Base-by-base conservation (phyloP, 2,797 vertebrate species). In the Halcyon badia region DNA sequence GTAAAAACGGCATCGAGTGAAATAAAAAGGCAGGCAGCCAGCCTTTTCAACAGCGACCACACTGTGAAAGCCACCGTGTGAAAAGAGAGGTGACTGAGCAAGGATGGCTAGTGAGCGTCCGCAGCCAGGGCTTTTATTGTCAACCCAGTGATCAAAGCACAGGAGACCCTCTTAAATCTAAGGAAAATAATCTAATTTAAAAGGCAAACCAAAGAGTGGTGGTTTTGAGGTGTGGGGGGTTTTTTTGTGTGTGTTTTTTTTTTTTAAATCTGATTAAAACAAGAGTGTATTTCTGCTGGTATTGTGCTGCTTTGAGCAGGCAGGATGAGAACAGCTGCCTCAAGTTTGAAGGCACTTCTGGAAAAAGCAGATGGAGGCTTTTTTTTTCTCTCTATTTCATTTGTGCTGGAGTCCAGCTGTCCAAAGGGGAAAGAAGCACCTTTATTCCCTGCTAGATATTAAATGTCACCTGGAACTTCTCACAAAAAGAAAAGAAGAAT, bases 131-230 rank as follows among this genome's bases (percentile, higher is more conserved):
- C 91, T 96, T 94, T 98, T 97, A 98, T 97, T 98, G 97, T 98
- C 98, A 98, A 98, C 97, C 98, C 98, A 98, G 96, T 98, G 98
- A 99, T 99, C 98, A 99, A 98, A 98, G 97, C 87, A 94, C 96
- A 98, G 96, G 97, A 98, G 97, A 98, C 97, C 96, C 96, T 96
- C 96, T 97, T 98, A 98, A 98, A 98, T 97, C 98, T 98, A 98
- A 98, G 98, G 98, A 98, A 98, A 98, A 97, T 97, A 97, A 98
- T 95, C 91, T 98, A 98, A 98, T 98, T 98, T 97, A 95, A 98
- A 96, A 98, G 97, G 97, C 96, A 96, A 95, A 96, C 95, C 90
- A 95, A 97, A 96, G 97, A 97, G 93, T 77, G 83, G 90, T 95
- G 84, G 75, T 89, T 90, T 84, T 68, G 30, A 22, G 49, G 69